phyloP scores from a whole-genome alignment of 1,140 invertebrate species.

The Pachyrhynchus sulphureomaculatus region DNA sequence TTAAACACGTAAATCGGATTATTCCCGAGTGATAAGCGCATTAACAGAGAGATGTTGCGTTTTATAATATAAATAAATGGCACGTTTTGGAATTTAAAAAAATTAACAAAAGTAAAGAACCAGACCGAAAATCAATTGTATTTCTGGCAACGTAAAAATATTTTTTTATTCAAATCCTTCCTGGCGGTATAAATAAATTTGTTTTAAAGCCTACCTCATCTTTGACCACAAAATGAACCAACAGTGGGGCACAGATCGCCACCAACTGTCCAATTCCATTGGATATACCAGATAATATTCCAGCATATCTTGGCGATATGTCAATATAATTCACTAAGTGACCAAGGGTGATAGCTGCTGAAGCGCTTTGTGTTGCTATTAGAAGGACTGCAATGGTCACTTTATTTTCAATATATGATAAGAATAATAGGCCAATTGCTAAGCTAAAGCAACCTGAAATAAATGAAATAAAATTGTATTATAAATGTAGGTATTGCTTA shows the following conservation, averaged over 20 bases:
- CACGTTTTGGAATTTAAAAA: too few species aligned
- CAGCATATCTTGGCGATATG: constrained; percentile 69
- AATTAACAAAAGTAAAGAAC: too few species aligned
- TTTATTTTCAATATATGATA: constrained; percentile 59
- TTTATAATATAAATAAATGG: too few species aligned
- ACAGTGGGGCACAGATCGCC: constrained; percentile 68
- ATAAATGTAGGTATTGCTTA: background rate
- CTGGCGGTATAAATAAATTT: too few species aligned
- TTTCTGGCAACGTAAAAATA: too few species aligned
- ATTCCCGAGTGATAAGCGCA: too few species aligned
- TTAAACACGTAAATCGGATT: too few species aligned
- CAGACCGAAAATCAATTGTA: too few species aligned
- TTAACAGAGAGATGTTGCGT: too few species aligned
- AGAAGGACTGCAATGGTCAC: constrained; percentile 57
- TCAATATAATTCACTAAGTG: constrained; percentile 69
- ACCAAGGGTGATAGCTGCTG: constrained; percentile 73
- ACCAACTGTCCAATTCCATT: constrained; percentile 72
- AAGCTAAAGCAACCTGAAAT: constrained; percentile 58
- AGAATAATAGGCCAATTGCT: constrained; percentile 58
- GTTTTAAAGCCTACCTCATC: constrained; percentile 64
- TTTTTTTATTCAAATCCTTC: too few species aligned
- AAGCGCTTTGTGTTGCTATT: constrained; percentile 69
- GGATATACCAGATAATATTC: constrained; percentile 72
- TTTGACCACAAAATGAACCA: constrained; percentile 63
- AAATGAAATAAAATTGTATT: background rate